Base-by-base conservation (phyloP, 2,113 vertebrate genomes). In the Xiphorhynchus elegans region DNA sequence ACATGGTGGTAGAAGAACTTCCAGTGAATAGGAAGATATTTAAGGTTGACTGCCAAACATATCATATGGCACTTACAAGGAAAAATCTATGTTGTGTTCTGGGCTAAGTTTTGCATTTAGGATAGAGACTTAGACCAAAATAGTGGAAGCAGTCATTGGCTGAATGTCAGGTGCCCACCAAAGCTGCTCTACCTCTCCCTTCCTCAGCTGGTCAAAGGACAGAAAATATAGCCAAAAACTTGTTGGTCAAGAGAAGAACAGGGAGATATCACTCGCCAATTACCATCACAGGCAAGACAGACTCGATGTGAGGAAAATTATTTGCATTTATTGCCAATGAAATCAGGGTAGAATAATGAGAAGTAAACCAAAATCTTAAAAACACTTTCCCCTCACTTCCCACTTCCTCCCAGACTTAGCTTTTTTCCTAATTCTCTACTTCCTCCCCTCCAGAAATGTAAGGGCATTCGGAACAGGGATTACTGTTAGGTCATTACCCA, bases 1-100 rank as follows among this genome's bases (percentile, higher is more conserved):
- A 93, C 5, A 18, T 84, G 26, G 42, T 69, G 40, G 52, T 73
- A 87, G 75, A 92, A 95, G 81, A 82, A 37, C 39, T 60, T 67
- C 17, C n/a, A 53, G 55, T 84, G 73, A 93, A 91, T 58, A 60
- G 31, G 31, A 87, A 60, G 31, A 63, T 3, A 1, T 24, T 58
- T 68, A 7, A 87, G 31, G 4, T 77, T 87, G 39, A 44, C 62
- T 76, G 73, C 68, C 63, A 77, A 74, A 56, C 25, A 17, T 92
- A 78, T 5, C 3, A 6, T 82, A 8, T 24, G 58, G 63, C 25
- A 52, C 64, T 24, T 92, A 53, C 10, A 39, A 37, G 29, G 16
- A 62, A 84, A 77, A 89, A 50, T 81, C 55, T 55, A 7, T 93
- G 85, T 46, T 35, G 31, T 72, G 7, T 72, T 44, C 78, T 55